Conservation (phyloP, 1,140 invertebrate species). For the Drosophila azteca region DNA sequence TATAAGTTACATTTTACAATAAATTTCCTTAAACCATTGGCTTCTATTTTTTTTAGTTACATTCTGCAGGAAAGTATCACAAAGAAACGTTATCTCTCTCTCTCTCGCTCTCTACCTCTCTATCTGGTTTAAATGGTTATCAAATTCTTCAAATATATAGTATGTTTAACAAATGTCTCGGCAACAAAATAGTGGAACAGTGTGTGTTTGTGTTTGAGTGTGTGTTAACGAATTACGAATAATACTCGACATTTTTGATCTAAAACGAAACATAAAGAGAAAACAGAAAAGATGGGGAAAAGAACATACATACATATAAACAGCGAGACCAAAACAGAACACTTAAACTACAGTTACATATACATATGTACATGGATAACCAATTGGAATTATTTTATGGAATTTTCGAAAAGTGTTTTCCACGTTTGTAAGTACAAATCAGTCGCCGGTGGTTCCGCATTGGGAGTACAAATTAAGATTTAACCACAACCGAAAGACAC, state of each 20-base stretch:
- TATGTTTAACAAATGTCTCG: slow-evolving; percentile 4
- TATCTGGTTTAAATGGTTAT: too few relatives aligned
- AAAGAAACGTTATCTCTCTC: slow-evolving; percentile 1
- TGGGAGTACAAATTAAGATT: slow-evolving; percentile 2
- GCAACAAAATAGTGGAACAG: slow-evolving; percentile 10
- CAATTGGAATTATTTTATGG: background rate
- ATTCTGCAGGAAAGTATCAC: slow-evolving; percentile 14
- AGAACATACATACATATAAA: slow-evolving; percentile 9
- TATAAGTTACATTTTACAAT: slow-evolving; percentile 47
- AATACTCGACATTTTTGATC: slow-evolving; percentile 77
- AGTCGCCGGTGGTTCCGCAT: slow-evolving; percentile 6
- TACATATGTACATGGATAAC: background rate
- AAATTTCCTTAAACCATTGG: slow-evolving; percentile 9
- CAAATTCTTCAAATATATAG: too few relatives aligned
- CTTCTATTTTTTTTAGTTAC: slow-evolving; percentile 16
- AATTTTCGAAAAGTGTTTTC: too few relatives aligned
- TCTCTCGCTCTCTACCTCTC: too few relatives aligned
- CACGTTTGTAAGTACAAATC: too few relatives aligned
- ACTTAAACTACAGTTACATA: background rate
- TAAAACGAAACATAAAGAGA: slow-evolving; percentile 75
- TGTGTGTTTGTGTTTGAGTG: slow-evolving; percentile 20
- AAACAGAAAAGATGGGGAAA: slow-evolving; percentile 34
- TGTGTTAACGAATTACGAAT: slow-evolving; percentile 49
- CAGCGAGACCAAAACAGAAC: background rate
- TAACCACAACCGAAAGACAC: background rate